Evolutionary conservation across 2,797 vertebrate genomes (phyloP).

Genomic region (Lutjanus campechanus): DNA sequence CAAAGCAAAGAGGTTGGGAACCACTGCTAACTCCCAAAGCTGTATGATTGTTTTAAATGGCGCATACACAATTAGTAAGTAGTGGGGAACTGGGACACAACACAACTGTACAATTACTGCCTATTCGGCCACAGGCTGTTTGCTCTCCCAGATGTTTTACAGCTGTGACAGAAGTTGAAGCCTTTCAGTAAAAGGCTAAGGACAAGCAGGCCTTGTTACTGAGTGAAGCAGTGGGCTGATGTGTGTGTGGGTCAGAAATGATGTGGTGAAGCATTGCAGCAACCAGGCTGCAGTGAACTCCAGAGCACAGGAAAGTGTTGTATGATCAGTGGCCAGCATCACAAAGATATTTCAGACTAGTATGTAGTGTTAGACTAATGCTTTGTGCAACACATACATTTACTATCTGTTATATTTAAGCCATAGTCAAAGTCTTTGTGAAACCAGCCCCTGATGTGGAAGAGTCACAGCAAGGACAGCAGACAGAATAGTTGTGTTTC

Average conservation of each 20-base stretch:
- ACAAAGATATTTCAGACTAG: too few relatives aligned
- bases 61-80: too few relatives aligned
- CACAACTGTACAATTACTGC: background rate
- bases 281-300: background rate
- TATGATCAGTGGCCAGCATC: too few relatives aligned
- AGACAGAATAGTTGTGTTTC: background rate
- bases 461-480: conserved; percentile 1
- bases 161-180: conserved; percentile 25
- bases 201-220: background rate
- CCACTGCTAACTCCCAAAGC: too few relatives aligned
- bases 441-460: background rate
- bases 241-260: conserved; percentile 2
- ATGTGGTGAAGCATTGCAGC: conserved; percentile 1
- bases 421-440: too few relatives aligned
- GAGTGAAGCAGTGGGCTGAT: background rate
- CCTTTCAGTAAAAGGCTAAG: conserved; percentile 1
- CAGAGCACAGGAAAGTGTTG: background rate
- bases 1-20: too few relatives aligned
- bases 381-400: too few relatives aligned
- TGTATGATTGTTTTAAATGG: too few relatives aligned
- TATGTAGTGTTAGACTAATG: too few relatives aligned
- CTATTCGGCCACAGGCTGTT: background rate
- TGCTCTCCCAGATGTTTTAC: conserved; percentile 2
- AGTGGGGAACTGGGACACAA: background rate
- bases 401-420: too few relatives aligned